Percentiles rank a stretch among this genome's conserved stretches.
Evolutionary conservation across 2,888 invertebrate species (phyloP).

Genomic region (Polylopha cassiicola): DNA sequence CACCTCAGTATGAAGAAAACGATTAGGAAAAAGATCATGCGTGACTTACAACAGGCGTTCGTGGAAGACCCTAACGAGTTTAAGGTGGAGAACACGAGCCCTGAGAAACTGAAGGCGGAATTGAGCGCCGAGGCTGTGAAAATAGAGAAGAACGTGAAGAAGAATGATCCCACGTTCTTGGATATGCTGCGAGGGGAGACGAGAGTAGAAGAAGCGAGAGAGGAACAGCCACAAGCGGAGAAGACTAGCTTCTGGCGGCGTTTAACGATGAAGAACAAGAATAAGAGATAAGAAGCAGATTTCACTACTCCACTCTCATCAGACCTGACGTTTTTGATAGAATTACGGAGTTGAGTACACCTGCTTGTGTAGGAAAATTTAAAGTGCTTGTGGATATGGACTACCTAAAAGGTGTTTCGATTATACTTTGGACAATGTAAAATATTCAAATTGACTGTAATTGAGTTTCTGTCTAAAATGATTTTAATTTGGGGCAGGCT

Average conservation of each 20-base stretch:
- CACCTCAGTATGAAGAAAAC: conserved; percentile 93
- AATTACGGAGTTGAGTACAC: too few relatives aligned
- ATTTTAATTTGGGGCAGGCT: too few relatives aligned
- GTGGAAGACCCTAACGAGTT: conserved; percentile 85
- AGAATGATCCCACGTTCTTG: conserved; percentile 80
- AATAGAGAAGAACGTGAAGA: conserved; percentile 75
- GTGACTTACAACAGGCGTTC: conserved; percentile 86
- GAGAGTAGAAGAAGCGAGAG: conserved; percentile 60
- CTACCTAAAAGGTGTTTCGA: too few relatives aligned
- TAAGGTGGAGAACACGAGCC: conserved; percentile 82
- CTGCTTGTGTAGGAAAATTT: too few relatives aligned
- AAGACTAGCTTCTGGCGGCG: conserved; percentile 83
- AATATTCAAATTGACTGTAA: too few relatives aligned
- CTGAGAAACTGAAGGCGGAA: conserved; percentile 82
- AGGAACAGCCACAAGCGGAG: conserved; percentile 72
- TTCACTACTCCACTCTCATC: conserved; percentile 45
- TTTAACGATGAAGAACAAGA: conserved; percentile 82
- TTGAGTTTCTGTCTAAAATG: too few relatives aligned
- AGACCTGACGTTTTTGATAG: too few relatives aligned
- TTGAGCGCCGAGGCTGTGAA: conserved; percentile 82
- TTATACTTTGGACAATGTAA: too few relatives aligned
- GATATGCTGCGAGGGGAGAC: conserved; percentile 82
- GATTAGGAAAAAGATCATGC: conserved; percentile 89
- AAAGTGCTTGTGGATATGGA: too few relatives aligned
- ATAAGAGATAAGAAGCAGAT: conserved; percentile 76